A percentile compares a stretch with the other conserved stretches of the same genome.
Conservation (phyloP, 2,113 vertebrate species). For the Osmerus mordax region DNA sequence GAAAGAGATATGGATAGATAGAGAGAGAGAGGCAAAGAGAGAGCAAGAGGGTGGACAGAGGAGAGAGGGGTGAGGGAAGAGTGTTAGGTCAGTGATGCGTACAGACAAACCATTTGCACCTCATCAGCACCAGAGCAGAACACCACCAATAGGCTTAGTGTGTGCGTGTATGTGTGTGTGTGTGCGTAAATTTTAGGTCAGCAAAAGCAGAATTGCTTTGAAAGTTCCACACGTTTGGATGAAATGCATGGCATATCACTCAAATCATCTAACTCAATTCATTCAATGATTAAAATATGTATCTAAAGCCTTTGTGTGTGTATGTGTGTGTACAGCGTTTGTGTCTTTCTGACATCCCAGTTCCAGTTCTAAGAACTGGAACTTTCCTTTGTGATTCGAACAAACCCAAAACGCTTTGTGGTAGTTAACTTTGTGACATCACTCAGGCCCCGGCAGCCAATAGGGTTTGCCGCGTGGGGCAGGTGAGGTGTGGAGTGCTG, state of each 20-base stretch:
- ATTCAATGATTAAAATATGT: too few relatives aligned
- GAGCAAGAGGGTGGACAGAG: slow-evolving; percentile 32
- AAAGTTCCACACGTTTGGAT: too few relatives aligned
- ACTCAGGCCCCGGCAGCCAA: slow-evolving; percentile 78
- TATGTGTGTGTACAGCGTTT: not conserved
- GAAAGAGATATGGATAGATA: slow-evolving; percentile 57
- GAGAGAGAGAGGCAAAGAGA: slow-evolving; percentile 8
- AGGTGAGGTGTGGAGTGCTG: slow-evolving; percentile 87
- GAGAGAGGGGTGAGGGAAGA: slow-evolving; percentile 48
- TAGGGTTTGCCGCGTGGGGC: slow-evolving; percentile 97
- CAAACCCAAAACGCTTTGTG: slow-evolving; percentile 87
- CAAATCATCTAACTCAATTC: too few relatives aligned
- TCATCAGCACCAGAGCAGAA: slow-evolving; percentile 51
- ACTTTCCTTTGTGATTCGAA: slow-evolving; percentile 81
- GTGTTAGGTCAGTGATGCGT: slow-evolving; percentile 58
- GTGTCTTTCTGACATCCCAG: too few relatives aligned
- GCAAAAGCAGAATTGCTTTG: not conserved
- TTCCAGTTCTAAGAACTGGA: slow-evolving; percentile 38
- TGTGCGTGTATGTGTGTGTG: slow-evolving; percentile 5
- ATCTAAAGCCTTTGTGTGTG: slow-evolving; percentile 10
- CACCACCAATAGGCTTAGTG: slow-evolving; percentile 46
- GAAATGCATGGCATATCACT: too few relatives aligned
- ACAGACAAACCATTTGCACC: slow-evolving; percentile 68
- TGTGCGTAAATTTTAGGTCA: slow-evolving; percentile 14
- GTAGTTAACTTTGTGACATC: slow-evolving; percentile 86